These are phyloP conservation scores for Pseudorasbora parva DNA, from an alignment of 2,113 vertebrate species.

Conservation along the genomic window DNA sequence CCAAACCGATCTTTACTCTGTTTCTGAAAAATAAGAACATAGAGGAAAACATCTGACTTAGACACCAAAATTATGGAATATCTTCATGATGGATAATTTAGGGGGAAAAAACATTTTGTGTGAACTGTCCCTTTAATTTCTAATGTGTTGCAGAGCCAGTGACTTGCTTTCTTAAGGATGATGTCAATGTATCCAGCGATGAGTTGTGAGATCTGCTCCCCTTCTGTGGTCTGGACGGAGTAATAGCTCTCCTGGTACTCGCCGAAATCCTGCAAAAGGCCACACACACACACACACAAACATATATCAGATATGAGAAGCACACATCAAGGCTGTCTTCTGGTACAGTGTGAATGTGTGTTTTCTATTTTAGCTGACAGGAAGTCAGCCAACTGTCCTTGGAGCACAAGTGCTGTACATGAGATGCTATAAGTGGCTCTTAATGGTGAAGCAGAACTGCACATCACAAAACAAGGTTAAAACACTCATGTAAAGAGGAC, in stretches of 20 bases:
- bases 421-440: constrained; percentile 28
- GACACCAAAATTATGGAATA: not conserved
- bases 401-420: constrained; percentile 6
- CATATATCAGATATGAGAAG: constrained; percentile 28
- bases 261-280: constrained; percentile 88
- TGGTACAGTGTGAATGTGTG: not conserved
- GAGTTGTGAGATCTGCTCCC: constrained; percentile 97
- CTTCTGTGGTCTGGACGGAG: constrained; percentile 97
- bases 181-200: constrained; percentile 99
- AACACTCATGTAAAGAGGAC: not conserved
- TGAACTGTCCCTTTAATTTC: constrained; percentile 2
- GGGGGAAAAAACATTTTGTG: not conserved
- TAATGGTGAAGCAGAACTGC: constrained; percentile 25
- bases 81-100: not conserved
- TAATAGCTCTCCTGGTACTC: constrained; percentile 99
- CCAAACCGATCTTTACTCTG: constrained; percentile 99
- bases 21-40: constrained; percentile 79
- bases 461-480: constrained; percentile 22
- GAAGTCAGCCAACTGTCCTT: constrained; percentile 34
- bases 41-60: not conserved
- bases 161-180: constrained; percentile 95
- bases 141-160: not conserved
- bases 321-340: constrained; percentile 1
- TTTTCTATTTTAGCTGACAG: constrained; percentile 12
- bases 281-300: constrained; percentile 17